Evolutionary conservation across 2,113 vertebrate genomes (phyloP).

Genomic region (Pangasianodon hypophthalmus): DNA sequence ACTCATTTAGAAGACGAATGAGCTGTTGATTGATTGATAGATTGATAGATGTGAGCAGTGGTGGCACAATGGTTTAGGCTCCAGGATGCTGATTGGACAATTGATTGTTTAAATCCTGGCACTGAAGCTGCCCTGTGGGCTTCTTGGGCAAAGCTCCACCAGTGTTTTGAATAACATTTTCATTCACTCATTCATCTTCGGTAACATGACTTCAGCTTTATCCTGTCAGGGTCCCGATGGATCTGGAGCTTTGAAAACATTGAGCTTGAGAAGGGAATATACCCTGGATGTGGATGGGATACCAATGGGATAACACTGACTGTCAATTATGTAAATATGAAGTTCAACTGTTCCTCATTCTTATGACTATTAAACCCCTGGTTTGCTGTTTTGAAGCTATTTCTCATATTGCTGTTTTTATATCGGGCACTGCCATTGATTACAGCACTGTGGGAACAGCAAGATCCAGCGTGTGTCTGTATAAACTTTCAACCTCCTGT

Average conservation of each 20-base stretch:
- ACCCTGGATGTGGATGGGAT: background rate
- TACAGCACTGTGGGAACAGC: background rate
- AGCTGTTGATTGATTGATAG: constrained; percentile 17
- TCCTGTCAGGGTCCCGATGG: background rate
- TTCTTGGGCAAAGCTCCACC: background rate
- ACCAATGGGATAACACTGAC: background rate
- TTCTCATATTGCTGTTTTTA: background rate
- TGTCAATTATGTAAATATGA: background rate
- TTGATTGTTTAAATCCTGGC: constrained; percentile 11
- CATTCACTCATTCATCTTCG: constrained; percentile 2
- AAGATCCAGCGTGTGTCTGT: background rate
- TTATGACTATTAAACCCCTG: background rate
- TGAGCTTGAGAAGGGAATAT: background rate
- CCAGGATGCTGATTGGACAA: background rate
- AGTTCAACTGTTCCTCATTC: background rate
- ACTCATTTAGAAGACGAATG: constrained; percentile 2
- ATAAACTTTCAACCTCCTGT: background rate
- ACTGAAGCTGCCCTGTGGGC: background rate
- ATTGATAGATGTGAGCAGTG: constrained; percentile 1
- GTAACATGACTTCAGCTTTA: background rate
- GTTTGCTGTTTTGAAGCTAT: background rate
- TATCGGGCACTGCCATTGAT: background rate
- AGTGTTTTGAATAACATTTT: constrained; percentile 2
- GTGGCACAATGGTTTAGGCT: background rate
- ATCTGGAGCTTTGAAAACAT: background rate